Percentiles rank a stretch among this genome's conserved stretches.
Evolutionary conservation across 2,113 vertebrate species (phyloP).

Genomic region (Salminus brasiliensis): DNA sequence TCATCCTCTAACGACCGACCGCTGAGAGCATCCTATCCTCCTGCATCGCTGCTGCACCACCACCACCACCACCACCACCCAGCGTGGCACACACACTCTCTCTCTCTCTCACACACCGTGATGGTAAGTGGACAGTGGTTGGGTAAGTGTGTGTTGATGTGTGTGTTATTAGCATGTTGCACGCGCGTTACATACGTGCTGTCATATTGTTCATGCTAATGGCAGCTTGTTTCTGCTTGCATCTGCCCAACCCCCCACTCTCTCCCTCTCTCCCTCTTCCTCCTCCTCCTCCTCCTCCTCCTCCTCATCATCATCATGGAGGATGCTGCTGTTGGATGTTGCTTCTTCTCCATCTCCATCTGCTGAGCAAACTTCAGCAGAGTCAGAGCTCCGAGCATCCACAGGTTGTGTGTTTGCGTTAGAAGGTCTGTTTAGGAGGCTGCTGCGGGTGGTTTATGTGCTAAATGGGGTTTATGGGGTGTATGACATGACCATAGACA

Average conservation of each 20-base stretch:
- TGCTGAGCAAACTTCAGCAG: slow-evolving; percentile 43
- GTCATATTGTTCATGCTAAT: slow-evolving; percentile 39
- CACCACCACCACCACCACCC: too few relatives aligned
- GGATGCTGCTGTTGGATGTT: slow-evolving; percentile 62
- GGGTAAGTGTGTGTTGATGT: neutral
- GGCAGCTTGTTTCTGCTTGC: slow-evolving; percentile 29
- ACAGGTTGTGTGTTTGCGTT: slow-evolving; percentile 45
- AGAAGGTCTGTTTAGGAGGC: too few relatives aligned
- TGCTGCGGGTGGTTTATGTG: too few relatives aligned
- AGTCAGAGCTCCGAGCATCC: slow-evolving; percentile 40
- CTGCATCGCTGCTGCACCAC: neutral
- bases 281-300: slow-evolving; percentile 26
- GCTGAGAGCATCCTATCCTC: too few relatives aligned
- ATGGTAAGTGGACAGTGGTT: neutral
- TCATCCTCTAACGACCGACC: neutral
- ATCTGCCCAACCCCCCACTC: slow-evolving; percentile 37
- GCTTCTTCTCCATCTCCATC: slow-evolving; percentile 40
- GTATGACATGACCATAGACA: too few relatives aligned
- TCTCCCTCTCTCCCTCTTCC: too few relatives aligned
- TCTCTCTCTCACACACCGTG: too few relatives aligned
- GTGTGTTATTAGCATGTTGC: slow-evolving; percentile 20
- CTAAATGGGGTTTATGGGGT: too few relatives aligned
- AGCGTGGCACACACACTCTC: too few relatives aligned
- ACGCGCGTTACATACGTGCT: slow-evolving; percentile 23
- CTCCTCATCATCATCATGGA: slow-evolving; percentile 63